These are phyloP conservation scores for Melanargia galathea DNA, from an alignment of 2,888 invertebrate species.

Conservation along the genomic window DNA sequence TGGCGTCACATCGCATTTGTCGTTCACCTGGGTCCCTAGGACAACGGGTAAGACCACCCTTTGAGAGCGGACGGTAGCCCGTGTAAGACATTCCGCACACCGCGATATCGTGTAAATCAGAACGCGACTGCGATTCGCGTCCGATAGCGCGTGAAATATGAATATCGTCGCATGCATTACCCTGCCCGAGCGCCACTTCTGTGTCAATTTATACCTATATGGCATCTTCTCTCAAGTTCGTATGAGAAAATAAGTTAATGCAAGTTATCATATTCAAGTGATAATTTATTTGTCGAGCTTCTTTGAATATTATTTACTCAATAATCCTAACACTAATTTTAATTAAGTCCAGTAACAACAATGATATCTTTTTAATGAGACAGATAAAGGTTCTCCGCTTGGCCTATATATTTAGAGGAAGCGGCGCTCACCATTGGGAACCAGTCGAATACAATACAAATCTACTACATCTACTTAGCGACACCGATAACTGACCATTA, in stretches of 20 bases:
- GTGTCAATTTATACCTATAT: conserved; percentile 35
- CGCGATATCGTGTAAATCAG: conserved; percentile 73
- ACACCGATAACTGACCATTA: conserved; percentile 77
- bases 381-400: conserved; percentile 45
- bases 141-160: conserved; percentile 72
- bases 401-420: conserved; percentile 48
- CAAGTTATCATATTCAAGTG: not conserved
- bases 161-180: conserved; percentile 69
- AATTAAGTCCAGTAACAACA: conserved; percentile 40
- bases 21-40: no score
- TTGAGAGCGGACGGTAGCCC: conserved; percentile 57
- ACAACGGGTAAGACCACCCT: conserved; percentile 53
- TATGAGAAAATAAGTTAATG: conserved; percentile 6
- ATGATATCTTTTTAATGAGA: conserved; percentile 43
- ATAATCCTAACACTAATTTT: conserved; percentile 18
- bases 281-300: conserved; percentile 4
- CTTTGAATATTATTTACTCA: not conserved
- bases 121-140: conserved; percentile 62
- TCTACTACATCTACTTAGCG: conserved; percentile 75
- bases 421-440: conserved; percentile 60
- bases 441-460: conserved; percentile 62
- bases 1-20: no score
- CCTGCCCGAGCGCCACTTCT: conserved; percentile 45
- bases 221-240: conserved; percentile 35
- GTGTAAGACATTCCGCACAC: conserved; percentile 56